These are phyloP conservation scores for Lagenorhynchus albirostris DNA, from an alignment of 2,113 vertebrate genomes.

Conservation along the genomic window DNA sequence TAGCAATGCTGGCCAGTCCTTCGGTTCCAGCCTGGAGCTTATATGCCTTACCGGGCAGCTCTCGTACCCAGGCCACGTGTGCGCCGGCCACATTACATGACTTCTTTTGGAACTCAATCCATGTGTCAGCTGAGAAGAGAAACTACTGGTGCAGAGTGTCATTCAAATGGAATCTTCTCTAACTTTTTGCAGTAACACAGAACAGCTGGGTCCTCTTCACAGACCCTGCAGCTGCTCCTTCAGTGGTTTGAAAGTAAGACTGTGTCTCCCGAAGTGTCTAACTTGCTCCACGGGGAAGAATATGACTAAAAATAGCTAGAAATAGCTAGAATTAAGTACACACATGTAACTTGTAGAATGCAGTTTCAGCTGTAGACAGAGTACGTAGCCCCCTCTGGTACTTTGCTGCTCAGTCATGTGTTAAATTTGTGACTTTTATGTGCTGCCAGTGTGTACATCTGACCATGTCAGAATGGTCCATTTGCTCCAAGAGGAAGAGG, in stretches of 20 bases:
- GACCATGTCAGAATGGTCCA: neutral
- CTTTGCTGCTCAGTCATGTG: slow-evolving; percentile 32
- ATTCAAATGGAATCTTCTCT: slow-evolving; percentile 25
- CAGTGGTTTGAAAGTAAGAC: slow-evolving; percentile 16
- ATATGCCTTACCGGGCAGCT: neutral
- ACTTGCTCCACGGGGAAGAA: slow-evolving; percentile 5
- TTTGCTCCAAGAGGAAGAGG: slow-evolving; percentile 37
- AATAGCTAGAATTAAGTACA: slow-evolving; percentile 48
- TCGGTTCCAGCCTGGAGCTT: neutral
- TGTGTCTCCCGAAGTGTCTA: slow-evolving; percentile 27
- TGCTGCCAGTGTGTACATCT: neutral
- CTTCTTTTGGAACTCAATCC: slow-evolving; percentile 36
- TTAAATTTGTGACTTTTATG: slow-evolving; percentile 40
- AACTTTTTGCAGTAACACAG: slow-evolving; percentile 13
- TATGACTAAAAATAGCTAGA: slow-evolving; percentile 42
- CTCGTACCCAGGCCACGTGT: neutral
- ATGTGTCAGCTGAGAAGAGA: neutral
- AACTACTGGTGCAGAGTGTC: neutral
- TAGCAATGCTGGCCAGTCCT: neutral
- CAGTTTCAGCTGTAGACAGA: slow-evolving; percentile 29
- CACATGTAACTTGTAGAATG: slow-evolving; percentile 16
- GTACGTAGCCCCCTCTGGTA: neutral
- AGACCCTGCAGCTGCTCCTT: neutral
- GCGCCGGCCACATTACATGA: neutral
- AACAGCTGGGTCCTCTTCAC: neutral